A percentile compares a stretch with the other conserved stretches of the same genome.
Conservation (phyloP, 2,888 invertebrate genomes). For the Nymphalis urticae region DNA sequence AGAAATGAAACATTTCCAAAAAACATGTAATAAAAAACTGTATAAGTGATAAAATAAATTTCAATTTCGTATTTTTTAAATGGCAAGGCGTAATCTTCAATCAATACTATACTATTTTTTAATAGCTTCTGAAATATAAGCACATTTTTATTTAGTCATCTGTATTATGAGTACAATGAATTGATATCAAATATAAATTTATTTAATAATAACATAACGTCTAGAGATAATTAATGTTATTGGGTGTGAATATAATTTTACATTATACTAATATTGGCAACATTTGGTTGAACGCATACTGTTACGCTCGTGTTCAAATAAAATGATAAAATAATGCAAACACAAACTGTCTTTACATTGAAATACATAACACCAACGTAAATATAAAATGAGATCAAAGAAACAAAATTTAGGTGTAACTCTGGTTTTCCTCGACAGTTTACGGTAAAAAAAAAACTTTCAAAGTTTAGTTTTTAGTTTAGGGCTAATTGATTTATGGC, state of each 20-base stretch:
- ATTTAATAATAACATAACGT: too few species aligned
- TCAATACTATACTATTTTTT: too few species aligned
- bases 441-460: conserved; percentile 7
- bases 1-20: too few species aligned
- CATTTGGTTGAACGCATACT: conserved; percentile 3
- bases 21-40: too few species aligned
- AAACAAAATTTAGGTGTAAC: conserved; percentile 4
- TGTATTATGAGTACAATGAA: too few species aligned
- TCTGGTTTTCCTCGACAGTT: conserved; percentile 12
- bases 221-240: not conserved
- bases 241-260: conserved; percentile 2
- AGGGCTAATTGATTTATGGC: conserved; percentile 16
- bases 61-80: too few species aligned
- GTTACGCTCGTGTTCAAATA: not conserved
- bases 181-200: too few species aligned
- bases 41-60: too few species aligned
- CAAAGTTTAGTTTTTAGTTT: too few species aligned
- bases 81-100: too few species aligned
- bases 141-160: too few species aligned
- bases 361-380: not conserved
- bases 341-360: not conserved
- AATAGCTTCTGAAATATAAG: too few species aligned
- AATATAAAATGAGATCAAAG: conserved; percentile 7
- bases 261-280: conserved; percentile 2
- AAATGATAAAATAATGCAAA: conserved; percentile 7